phyloP scores from a whole-genome alignment of 2,797 vertebrate genomes.

The Caiman crocodilus region DNA sequence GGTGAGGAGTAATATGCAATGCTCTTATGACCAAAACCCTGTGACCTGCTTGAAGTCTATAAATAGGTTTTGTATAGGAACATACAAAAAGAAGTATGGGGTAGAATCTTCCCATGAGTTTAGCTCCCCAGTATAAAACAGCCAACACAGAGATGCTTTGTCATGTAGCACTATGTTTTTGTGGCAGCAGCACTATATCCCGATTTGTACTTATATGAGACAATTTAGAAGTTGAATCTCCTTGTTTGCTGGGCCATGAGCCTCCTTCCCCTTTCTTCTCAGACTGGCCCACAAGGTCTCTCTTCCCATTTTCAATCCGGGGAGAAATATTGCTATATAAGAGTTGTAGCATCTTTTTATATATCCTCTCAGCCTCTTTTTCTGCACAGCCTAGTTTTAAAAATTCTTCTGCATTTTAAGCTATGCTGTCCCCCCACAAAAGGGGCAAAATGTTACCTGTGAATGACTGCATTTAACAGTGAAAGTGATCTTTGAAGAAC shows the following conservation, averaged over 20 bases:
- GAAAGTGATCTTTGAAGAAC: neutral
- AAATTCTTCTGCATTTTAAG: neutral
- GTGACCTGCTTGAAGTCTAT: neutral
- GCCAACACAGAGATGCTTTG: neutral
- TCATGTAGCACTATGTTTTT: neutral
- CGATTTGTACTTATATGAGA: neutral
- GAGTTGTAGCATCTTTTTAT: neutral
- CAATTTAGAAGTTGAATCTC: neutral
- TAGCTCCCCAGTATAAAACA: neutral
- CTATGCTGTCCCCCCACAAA: neutral
- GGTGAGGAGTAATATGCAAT: neutral
- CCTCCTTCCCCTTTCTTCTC: neutral
- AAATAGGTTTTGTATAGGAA: neutral
- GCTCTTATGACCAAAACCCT: neutral
- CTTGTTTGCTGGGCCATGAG: rapidly evolving
- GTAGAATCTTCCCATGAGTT: neutral
- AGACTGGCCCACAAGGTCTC: neutral
- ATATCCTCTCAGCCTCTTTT: neutral
- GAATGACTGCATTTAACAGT: neutral
- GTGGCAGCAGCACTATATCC: rapidly evolving
- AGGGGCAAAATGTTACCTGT: neutral
- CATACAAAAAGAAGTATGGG: neutral
- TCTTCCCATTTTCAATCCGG: neutral
- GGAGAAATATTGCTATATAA: neutral
- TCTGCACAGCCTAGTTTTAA: rapidly evolving